Conservation (phyloP, 2,888 invertebrate species). For the Stenoptilia bipunctidactyla region DNA sequence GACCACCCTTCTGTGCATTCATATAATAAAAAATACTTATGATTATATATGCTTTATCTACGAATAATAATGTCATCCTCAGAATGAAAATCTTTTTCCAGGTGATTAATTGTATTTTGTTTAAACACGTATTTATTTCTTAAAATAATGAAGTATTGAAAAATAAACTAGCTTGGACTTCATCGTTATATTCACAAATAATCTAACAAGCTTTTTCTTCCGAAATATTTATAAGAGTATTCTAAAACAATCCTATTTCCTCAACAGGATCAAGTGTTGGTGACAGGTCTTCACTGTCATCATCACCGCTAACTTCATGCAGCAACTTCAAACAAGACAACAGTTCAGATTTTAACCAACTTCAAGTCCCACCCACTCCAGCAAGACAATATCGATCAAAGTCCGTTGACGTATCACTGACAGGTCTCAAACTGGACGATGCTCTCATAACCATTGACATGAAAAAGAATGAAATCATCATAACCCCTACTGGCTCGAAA, state of each 20-base stretch:
- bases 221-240: too few species aligned
- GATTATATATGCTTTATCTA: too few species aligned
- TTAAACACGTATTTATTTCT: too few species aligned
- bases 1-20: too few species aligned
- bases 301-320: conserved; percentile 50
- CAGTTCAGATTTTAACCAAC: conserved; percentile 38
- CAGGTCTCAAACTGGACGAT: conserved; percentile 43
- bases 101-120: too few species aligned
- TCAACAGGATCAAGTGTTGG: conserved; percentile 57
- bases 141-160: too few species aligned
- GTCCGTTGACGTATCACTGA: conserved; percentile 66
- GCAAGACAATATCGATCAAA: conserved; percentile 64
- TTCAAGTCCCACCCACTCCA: conserved; percentile 41
- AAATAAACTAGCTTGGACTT: too few species aligned
- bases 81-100: too few species aligned
- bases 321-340: conserved; percentile 37
- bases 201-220: too few species aligned
- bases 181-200: too few species aligned
- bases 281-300: conserved; percentile 48
- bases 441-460: conserved; percentile 53
- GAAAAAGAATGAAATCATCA: conserved; percentile 52
- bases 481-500: conserved; percentile 51
- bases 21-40: too few species aligned
- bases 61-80: too few species aligned
- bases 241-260: neutral